phyloP scores from a whole-genome alignment of 2,797 vertebrate species.

The Allobates femoralis region DNA sequence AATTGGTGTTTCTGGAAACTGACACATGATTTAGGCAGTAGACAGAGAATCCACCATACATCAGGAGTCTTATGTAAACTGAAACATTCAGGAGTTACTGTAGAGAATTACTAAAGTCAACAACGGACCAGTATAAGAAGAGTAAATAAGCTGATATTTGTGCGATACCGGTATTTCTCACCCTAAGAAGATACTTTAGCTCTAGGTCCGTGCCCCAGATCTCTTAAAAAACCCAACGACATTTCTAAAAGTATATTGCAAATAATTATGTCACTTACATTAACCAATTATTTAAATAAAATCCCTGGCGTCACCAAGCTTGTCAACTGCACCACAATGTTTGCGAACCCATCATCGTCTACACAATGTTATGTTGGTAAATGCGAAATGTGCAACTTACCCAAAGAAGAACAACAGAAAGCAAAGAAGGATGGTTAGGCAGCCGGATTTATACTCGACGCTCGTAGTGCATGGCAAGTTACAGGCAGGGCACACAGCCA shows the following conservation, averaged over 20 bases:
- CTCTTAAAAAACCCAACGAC: background rate
- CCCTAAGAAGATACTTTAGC: too few species aligned
- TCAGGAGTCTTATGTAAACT: too few species aligned
- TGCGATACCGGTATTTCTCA: too few species aligned
- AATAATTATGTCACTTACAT: background rate
- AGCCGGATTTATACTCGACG: constrained; percentile 33
- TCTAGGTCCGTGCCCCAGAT: too few species aligned
- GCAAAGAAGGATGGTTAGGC: constrained; percentile 26
- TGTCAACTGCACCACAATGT: background rate
- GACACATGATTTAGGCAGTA: too few species aligned
- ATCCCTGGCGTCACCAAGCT: background rate
- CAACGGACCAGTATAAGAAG: too few species aligned
- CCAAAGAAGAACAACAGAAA: constrained; percentile 43
- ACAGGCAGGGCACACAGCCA: constrained; percentile 33
- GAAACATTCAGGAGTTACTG: too few species aligned
- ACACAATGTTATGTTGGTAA: too few species aligned
- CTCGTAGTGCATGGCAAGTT: constrained; percentile 29
- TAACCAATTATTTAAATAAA: background rate
- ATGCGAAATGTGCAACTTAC: constrained; percentile 2
- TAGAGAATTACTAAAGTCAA: too few species aligned
- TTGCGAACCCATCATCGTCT: background rate
- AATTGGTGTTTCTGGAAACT: too few species aligned
- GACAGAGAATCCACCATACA: too few species aligned
- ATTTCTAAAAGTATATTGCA: background rate
- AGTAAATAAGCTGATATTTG: too few species aligned